Evolutionary conservation across 2,113 vertebrate species (phyloP).

Genomic region (Urocynchramus pylzowi): DNA sequence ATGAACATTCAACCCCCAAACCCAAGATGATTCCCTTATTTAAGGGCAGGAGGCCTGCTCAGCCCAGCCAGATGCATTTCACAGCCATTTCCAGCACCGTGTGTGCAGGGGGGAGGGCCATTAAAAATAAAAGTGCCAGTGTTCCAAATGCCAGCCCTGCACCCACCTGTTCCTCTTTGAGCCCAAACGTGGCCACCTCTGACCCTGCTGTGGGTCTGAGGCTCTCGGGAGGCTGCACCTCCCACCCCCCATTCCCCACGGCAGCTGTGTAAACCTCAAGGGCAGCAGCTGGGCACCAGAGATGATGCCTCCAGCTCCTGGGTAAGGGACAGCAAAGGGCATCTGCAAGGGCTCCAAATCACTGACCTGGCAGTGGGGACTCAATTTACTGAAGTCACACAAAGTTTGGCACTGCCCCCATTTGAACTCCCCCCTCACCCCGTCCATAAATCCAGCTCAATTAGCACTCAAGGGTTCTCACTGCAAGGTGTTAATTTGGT

Average conservation of each 20-base stretch:
- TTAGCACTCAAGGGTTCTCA: accelerated
- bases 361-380: accelerated
- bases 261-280: constrained; percentile 75
- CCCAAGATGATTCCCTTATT: background rate
- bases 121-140: constrained; percentile 48
- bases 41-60: background rate
- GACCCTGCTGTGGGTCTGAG: background rate
- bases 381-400: background rate
- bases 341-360: background rate
- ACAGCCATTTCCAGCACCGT: accelerated
- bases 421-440: background rate
- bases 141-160: background rate
- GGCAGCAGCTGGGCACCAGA: constrained; percentile 63
- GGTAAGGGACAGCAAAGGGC: background rate
- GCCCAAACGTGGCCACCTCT: constrained; percentile 58
- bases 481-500: background rate
- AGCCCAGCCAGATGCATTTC: background rate
- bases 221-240: background rate
- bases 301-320: background rate
- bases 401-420: background rate
- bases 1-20: background rate
- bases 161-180: constrained; percentile 66
- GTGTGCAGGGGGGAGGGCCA: background rate
- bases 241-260: background rate
- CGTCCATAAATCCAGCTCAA: background rate